phyloP scores from a whole-genome alignment of 1,140 invertebrate genomes.

The Pantala flavescens region DNA sequence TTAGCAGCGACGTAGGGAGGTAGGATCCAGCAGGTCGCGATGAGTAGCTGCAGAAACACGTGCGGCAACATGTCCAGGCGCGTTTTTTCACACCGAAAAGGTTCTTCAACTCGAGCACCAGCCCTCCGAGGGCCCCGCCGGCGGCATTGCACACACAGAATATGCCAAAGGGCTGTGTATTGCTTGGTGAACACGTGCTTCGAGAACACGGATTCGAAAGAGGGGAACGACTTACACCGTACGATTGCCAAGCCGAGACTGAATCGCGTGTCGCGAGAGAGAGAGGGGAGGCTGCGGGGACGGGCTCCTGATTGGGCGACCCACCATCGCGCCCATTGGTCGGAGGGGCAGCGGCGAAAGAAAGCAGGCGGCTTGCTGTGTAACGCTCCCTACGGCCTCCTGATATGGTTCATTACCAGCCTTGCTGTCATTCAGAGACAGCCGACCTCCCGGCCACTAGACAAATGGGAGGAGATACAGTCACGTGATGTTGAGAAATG shows the following conservation, averaged over 20 bases:
- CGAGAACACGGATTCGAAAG: background rate
- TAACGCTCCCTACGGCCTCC: background rate
- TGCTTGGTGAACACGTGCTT: no score
- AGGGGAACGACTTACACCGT: background rate
- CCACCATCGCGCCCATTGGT: background rate
- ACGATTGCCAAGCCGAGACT: background rate
- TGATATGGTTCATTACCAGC: slow-evolving; percentile 1
- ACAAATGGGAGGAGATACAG: background rate
- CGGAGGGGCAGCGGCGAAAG: background rate
- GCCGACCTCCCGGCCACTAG: background rate
- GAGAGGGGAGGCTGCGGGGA: background rate
- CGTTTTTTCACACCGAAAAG: background rate
- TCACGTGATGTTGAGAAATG: background rate
- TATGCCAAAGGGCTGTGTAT: background rate
- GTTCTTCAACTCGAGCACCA: background rate
- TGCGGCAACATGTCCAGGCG: background rate
- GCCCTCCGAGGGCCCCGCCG: background rate
- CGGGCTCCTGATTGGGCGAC: background rate
- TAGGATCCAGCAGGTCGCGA: background rate
- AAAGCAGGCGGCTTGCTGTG: background rate
- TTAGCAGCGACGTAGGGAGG: background rate
- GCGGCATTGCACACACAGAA: background rate
- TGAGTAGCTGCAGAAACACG: background rate
- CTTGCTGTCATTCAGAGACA: background rate
- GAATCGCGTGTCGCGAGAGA: background rate